phyloP scores from a whole-genome alignment of 2,888 invertebrate species.

The Myopa testacea region DNA sequence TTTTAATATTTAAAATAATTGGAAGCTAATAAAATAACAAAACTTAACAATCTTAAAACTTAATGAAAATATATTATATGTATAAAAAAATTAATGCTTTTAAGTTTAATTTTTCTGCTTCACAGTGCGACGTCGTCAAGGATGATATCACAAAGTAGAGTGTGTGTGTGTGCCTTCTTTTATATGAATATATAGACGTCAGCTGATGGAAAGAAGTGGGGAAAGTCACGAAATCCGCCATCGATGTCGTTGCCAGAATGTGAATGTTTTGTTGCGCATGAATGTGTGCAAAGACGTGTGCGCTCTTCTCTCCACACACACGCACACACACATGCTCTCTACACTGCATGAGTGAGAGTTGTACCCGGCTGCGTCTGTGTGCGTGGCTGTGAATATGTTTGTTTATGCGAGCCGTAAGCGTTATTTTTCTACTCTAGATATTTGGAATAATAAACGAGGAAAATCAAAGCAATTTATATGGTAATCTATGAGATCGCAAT shows the following conservation, averaged over 20 bases:
- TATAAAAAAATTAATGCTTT: no score
- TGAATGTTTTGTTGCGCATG: conserved; percentile 39
- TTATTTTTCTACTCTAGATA: conserved; percentile 63
- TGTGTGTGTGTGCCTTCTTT: background rate
- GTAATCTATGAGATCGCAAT: conserved; percentile 49
- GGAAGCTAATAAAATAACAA: no score
- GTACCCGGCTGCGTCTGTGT: conserved; percentile 13
- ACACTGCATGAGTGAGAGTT: background rate
- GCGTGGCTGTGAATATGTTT: conserved; percentile 27
- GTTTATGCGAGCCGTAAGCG: conserved; percentile 53
- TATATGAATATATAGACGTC: background rate
- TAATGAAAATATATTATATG: no score
- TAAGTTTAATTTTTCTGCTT: no score
- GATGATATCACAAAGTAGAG: no score
- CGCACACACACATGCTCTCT: no score
- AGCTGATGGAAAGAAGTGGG: background rate
- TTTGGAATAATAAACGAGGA: conserved; percentile 59
- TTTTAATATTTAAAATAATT: no score
- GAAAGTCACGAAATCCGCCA: conserved; percentile 48
- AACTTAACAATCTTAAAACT: no score
- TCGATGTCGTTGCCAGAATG: conserved; percentile 47
- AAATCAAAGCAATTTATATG: conserved; percentile 59
- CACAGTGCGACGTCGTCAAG: no score
- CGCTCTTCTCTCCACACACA: background rate
- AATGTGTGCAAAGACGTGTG: conserved; percentile 14